These are phyloP conservation scores for Drosophila anomelani DNA, from an alignment of 2,888 invertebrate genomes.

Conservation along the genomic window DNA sequence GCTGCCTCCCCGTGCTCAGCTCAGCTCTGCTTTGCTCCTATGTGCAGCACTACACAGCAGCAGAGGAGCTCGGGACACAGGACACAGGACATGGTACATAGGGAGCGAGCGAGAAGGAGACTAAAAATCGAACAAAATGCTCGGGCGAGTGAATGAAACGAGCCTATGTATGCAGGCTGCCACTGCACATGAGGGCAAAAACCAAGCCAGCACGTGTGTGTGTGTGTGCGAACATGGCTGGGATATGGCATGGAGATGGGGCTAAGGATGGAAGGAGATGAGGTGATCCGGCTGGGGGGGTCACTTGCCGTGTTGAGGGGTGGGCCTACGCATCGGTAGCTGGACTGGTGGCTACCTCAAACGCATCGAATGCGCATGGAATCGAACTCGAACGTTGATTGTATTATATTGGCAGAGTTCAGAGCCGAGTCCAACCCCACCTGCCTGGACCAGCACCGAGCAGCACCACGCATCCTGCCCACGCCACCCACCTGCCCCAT, in stretches of 20 bases:
- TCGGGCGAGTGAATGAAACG: slow-evolving; percentile 57
- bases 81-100: slow-evolving; percentile 38
- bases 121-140: slow-evolving; percentile 25
- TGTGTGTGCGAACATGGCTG: slow-evolving; percentile 19
- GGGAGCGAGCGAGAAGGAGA: slow-evolving; percentile 30
- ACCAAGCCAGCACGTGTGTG: slow-evolving; percentile 42
- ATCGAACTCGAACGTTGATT: slow-evolving; percentile 75
- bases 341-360: slow-evolving; percentile 45
- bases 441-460: slow-evolving; percentile 3
- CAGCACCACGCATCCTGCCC: not conserved
- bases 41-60: slow-evolving; percentile 21
- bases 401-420: slow-evolving; percentile 74
- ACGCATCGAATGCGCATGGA: slow-evolving; percentile 79
- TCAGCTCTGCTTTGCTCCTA: slow-evolving; percentile 9
- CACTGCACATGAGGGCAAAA: slow-evolving; percentile 65
- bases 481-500: slow-evolving; percentile 10
- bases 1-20: slow-evolving; percentile 11
- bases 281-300: slow-evolving; percentile 5
- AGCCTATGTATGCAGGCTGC: slow-evolving; percentile 69
- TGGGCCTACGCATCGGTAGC: slow-evolving; percentile 58
- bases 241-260: not conserved
- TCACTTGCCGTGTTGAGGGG: slow-evolving; percentile 12
- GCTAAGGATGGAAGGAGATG: not conserved
- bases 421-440: slow-evolving; percentile 1
- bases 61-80: slow-evolving; percentile 26